Evolutionary conservation across 2,797 vertebrate species (phyloP), one percentile per base, ranked within the genome.

Genomic region (Coranthus polyacanthus): DNA sequence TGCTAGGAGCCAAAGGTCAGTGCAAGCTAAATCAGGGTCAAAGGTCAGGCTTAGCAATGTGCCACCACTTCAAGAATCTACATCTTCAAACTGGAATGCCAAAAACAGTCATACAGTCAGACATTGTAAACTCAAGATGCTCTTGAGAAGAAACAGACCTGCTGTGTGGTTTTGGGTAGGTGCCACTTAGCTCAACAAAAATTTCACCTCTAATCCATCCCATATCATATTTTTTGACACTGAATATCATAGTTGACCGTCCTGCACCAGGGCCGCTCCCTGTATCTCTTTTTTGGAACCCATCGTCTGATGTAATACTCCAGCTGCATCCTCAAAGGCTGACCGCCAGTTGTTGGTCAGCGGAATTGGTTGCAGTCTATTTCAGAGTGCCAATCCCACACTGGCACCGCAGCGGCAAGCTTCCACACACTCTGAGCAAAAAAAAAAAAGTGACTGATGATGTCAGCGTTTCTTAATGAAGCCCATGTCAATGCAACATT

Each of bases 281-380:
- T 80, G 45, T 43, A 61, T 79, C 62, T 84, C 73, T 56, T 71
- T 82, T 84, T 78, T 76, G 67, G 68, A 72, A 18, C 49, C 50
- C 63, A 54, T 63, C 68, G 80, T 72, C 86, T 89, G 80, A 90
- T 86, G 89, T 84, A 83, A 88, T 81, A 68, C 57, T 71, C 50
- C 88, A 89, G 86, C 88, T 85, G 86, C 74, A 78, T 85, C 81
- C 88, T 79, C 72, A 75, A 62, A 71, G 50, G 53, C 81, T 79
- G 82, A 86, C 88, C 86, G 38, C 86, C 34, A 32, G 59, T 45
- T 74, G 74, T 82, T 71, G 87, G 87, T 89, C 89, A 90, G 87
- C 57, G 12, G 74, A 70, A 76, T 72, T 22, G 59, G 44, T 55
- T 20, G 42, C 22, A 74, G 76, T 86, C 78, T 91, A 92, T 92